Conservation (phyloP, 2,888 invertebrate species). For the Alcis repandata region DNA sequence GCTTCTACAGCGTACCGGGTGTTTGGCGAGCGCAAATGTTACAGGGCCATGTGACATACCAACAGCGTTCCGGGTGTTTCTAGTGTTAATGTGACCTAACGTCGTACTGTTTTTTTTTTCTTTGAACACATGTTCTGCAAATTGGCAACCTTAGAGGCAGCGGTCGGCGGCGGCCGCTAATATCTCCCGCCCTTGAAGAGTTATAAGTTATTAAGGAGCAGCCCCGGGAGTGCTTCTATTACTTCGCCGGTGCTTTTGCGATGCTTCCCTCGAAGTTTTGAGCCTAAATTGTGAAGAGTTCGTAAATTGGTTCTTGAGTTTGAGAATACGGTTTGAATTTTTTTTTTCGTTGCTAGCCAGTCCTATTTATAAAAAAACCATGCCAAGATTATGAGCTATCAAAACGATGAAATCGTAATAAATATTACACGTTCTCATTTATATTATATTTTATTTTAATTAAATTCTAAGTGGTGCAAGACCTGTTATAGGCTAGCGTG, state of each 20-base stretch:
- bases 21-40: too few species aligned
- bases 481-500: too few species aligned
- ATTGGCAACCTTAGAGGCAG: slow-evolving; percentile 15
- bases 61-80: too few species aligned
- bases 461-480: too few species aligned
- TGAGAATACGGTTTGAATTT: background rate
- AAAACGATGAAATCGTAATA: background rate
- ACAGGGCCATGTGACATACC: too few species aligned
- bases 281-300: slow-evolving; percentile 14
- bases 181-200: slow-evolving; percentile 30
- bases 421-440: too few species aligned
- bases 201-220: slow-evolving; percentile 28
- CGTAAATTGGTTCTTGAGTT: slow-evolving; percentile 20
- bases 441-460: too few species aligned
- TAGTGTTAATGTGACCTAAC: too few species aligned
- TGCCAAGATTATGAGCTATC: background rate
- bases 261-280: slow-evolving; percentile 21
- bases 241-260: slow-evolving; percentile 16
- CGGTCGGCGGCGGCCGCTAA: slow-evolving; percentile 11
- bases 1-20: too few species aligned
- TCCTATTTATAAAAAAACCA: too few species aligned
- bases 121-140: background rate
- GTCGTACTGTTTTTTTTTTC: too few species aligned
- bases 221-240: slow-evolving; percentile 23
- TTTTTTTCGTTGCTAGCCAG: background rate